Evolutionary conservation across 2,888 invertebrate genomes (phyloP).

Genomic region (Catocala sponsa): DNA sequence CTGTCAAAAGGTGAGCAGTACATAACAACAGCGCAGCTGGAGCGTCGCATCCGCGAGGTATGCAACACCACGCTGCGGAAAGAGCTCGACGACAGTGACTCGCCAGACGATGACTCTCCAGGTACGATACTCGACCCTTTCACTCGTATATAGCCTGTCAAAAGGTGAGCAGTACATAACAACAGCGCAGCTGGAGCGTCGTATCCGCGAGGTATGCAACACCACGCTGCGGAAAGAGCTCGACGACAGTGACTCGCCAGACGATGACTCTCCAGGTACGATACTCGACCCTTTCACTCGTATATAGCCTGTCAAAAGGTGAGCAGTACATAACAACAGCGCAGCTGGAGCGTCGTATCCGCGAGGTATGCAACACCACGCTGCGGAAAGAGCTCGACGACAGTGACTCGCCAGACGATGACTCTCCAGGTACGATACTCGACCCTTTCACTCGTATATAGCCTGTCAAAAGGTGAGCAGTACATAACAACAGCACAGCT

Average conservation of each 20-base stretch:
- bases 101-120: constrained; percentile 70
- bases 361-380: constrained; percentile 88
- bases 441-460: constrained; percentile 57
- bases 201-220: constrained; percentile 90
- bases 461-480: constrained; percentile 95
- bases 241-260: constrained; percentile 70
- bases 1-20: constrained; percentile 95
- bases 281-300: not conserved
- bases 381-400: constrained; percentile 72
- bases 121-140: not conserved
- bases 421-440: constrained; percentile 41
- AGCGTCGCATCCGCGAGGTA: constrained; percentile 91
- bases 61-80: constrained; percentile 79
- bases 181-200: constrained; percentile 93
- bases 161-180: constrained; percentile 96
- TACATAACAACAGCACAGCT: constrained; percentile 95
- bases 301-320: constrained; percentile 92
- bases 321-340: constrained; percentile 95
- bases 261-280: constrained; percentile 64
- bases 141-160: constrained; percentile 88
- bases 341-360: constrained; percentile 92
- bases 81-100: constrained; percentile 69
- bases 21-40: constrained; percentile 94
- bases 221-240: constrained; percentile 73
- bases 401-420: constrained; percentile 73